Base-by-base conservation (phyloP, 2,113 vertebrate species). In the Meles meles region DNA sequence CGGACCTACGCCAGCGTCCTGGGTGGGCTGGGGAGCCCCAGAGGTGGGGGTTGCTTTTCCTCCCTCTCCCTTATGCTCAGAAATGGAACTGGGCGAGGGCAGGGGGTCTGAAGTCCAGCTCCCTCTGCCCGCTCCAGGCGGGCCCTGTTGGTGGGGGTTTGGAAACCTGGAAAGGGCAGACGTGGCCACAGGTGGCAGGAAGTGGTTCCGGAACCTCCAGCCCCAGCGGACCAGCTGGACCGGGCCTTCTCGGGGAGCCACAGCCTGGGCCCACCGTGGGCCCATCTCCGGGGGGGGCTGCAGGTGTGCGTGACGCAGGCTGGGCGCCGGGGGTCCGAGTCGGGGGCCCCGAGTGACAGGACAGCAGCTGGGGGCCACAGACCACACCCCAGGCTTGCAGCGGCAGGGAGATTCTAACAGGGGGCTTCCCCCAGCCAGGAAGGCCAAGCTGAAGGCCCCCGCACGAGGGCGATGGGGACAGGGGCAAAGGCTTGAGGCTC, bases 301-400 rank as follows among this genome's bases (percentile, higher is more conserved):
- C 65, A 6, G 15, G 37, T 1, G 1, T 52, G 55, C 25, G 25
- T 4, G 29, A 29, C 13, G 6, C 2, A 25, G 47, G 44, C 61
- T 17, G 57, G 11, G 59, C 47, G 2, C 21, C 69, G n/a, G 69
- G n/a, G 20, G 23, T 27, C 67, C 3, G 6, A 42, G 20, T 18
- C 0, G 0, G 65, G 23, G 37, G 7, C 61, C 12, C 49, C 23
- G 6, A 2, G 9, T 9, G 20, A 13, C 57, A 44, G 72, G 57
- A 23, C 63, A 9, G 76, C 15, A 3, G 31, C 3, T 3, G 21
- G 31, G 25, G 79, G 44, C 82, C 14, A 34, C 7, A 27, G 63
- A 17, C 8, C 21, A 39, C 14, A 6, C 10, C 20, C 21, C 34
- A 2, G 49, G 23, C 4, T 47, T 31, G 34, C 44, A 6, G 23